These are phyloP conservation scores for Masticophis lateralis DNA, from an alignment of 2,797 vertebrate species.

Conservation along the genomic window DNA sequence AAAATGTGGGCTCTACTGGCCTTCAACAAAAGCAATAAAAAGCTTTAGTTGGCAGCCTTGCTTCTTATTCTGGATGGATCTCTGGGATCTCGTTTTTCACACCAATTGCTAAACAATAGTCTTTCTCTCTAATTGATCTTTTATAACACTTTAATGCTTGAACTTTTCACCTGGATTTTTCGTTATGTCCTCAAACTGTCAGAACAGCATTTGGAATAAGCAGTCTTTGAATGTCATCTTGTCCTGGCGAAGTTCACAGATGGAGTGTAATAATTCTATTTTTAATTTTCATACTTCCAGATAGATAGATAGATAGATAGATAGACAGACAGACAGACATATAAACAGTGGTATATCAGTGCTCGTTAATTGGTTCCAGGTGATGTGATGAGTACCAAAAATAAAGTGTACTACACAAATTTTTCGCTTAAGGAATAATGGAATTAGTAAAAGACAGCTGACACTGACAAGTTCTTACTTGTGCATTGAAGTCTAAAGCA, in stretches of 20 bases:
- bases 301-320: too few species aligned
- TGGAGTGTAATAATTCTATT: not conserved
- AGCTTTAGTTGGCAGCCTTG: not conserved
- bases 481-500: too few species aligned
- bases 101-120: not conserved
- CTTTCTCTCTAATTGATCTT: not conserved
- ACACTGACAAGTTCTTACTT: too few species aligned
- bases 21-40: not conserved
- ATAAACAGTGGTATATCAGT: too few species aligned
- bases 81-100: not conserved
- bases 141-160: constrained; percentile 18
- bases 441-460: too few species aligned
- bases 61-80: not conserved
- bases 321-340: too few species aligned
- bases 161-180: constrained; percentile 28
- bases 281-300: constrained; percentile 1
- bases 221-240: not conserved
- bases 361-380: too few species aligned
- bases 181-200: constrained; percentile 22
- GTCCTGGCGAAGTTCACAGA: constrained; percentile 3
- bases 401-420: too few species aligned
- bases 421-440: too few species aligned
- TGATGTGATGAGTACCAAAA: too few species aligned
- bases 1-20: not conserved
- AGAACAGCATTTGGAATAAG: not conserved